Percentiles rank a stretch among this genome's conserved stretches.
phyloP scores from a whole-genome alignment of 2,797 vertebrate genomes.

The Chanos chanos region DNA sequence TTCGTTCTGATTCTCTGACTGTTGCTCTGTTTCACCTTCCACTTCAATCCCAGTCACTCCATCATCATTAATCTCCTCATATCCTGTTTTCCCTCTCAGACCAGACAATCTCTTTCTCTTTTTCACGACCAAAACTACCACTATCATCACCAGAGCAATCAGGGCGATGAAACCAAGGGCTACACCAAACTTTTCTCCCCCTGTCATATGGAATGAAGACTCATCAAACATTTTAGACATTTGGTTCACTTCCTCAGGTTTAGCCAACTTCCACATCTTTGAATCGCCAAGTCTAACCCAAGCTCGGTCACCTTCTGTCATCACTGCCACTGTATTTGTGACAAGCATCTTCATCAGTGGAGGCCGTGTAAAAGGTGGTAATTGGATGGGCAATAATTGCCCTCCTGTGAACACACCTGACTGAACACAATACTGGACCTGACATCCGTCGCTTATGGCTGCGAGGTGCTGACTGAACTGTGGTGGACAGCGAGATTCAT shows the following conservation, averaged over 20 bases:
- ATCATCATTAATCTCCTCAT: conserved; percentile 45
- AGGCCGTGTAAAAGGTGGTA: conserved; percentile 78
- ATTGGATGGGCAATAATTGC: conserved; percentile 64
- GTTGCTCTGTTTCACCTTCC: conserved; percentile 19
- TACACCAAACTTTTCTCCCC: conserved; percentile 55
- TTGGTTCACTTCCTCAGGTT: conserved; percentile 55
- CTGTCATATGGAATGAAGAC: conserved; percentile 47
- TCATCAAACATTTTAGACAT: conserved; percentile 29
- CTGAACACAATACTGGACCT: conserved; percentile 83
- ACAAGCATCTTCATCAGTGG: conserved; percentile 66
- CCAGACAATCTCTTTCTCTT: conserved; percentile 36
- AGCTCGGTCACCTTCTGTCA: conserved; percentile 63
- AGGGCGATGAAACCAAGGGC: conserved; percentile 57
- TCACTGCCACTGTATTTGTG: conserved; percentile 78
- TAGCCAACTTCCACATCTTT: conserved; percentile 73
- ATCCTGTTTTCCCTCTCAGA: conserved; percentile 30
- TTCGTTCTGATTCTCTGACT: conserved; percentile 4
- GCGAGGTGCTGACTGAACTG: conserved; percentile 86
- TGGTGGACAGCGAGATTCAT: conserved; percentile 69
- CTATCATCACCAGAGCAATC: conserved; percentile 48
- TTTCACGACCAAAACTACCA: conserved; percentile 49
- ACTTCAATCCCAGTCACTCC: background rate
- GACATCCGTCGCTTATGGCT: conserved; percentile 82
- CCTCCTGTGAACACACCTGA: conserved; percentile 77
- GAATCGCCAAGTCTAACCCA: conserved; percentile 78